Conservation (phyloP, 2,113 vertebrate species). For the Lepisosteus osseus region DNA sequence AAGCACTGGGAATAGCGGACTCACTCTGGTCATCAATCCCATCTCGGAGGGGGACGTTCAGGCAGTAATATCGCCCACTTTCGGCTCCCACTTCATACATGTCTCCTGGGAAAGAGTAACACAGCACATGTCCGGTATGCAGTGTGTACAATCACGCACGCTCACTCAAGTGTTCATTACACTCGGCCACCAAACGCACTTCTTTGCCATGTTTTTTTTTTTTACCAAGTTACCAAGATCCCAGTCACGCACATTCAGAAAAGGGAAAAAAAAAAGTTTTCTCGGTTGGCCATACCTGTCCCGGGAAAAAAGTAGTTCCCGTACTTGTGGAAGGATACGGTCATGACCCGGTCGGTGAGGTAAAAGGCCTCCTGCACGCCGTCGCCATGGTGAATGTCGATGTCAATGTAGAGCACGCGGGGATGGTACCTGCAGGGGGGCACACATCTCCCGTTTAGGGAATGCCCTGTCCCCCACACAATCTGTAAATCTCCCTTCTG, state of each 20-base stretch:
- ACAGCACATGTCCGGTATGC: not conserved
- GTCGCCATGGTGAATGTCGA: conserved; percentile 96
- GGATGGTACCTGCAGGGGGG: conserved; percentile 81
- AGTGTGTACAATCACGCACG: not conserved
- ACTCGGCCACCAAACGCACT: not conserved
- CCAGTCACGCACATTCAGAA: no score
- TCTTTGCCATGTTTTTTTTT: not conserved
- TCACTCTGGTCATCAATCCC: conserved; percentile 97
- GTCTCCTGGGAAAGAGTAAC: conserved; percentile 71
- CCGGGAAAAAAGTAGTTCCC: conserved; percentile 98
- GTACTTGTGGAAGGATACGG: conserved; percentile 98
- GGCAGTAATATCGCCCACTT: conserved; percentile 95
- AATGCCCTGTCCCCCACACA: no score
- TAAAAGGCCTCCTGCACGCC: conserved; percentile 98
- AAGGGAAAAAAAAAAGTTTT: no score
- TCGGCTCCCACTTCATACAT: conserved; percentile 98
- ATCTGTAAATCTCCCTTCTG: no score
- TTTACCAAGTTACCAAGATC: no score
- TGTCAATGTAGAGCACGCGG: conserved; percentile 94
- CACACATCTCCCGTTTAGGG: not conserved
- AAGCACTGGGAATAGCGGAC: conserved; percentile 17
- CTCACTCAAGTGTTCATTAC: not conserved
- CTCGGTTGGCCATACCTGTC: conserved; percentile 69
- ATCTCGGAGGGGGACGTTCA: conserved; percentile 92
- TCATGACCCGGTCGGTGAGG: conserved; percentile 96